These are phyloP conservation scores for Clunio marinus DNA, from an alignment of 2,888 invertebrate species.

Conservation along the genomic window DNA sequence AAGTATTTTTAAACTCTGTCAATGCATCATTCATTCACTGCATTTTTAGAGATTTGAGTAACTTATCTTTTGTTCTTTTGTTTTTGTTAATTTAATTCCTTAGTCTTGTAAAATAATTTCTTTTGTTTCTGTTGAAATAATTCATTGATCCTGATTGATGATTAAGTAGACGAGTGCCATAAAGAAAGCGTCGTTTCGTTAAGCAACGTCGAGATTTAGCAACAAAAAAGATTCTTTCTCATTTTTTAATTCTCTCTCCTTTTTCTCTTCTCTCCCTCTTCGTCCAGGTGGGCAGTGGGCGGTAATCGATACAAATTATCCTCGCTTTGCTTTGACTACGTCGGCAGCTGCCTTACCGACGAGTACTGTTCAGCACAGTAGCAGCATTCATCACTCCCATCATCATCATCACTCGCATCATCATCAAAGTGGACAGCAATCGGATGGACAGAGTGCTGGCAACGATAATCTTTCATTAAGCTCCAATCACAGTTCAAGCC, in stretches of 20 bases:
- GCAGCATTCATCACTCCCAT: slow-evolving; percentile 44
- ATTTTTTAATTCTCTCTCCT: slow-evolving; percentile 45
- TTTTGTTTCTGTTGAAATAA: too few relatives aligned
- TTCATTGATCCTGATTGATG: too few relatives aligned
- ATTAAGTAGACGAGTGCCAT: too few relatives aligned
- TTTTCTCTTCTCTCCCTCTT: slow-evolving; percentile 52
- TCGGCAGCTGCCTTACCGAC: slow-evolving; percentile 46
- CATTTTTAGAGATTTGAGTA: slow-evolving; percentile 38
- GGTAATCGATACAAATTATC: slow-evolving; percentile 76
- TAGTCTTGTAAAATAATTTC: neutral
- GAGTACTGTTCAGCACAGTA: slow-evolving; percentile 44
- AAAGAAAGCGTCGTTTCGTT: too few relatives aligned
- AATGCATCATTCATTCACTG: slow-evolving; percentile 30
- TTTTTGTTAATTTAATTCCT: neutral
- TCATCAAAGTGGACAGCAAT: slow-evolving; percentile 50
- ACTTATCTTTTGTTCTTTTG: slow-evolving; percentile 13
- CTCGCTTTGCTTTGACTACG: slow-evolving; percentile 67
- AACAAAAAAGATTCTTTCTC: slow-evolving; percentile 36
- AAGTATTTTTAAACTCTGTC: too few relatives aligned
- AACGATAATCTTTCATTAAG: slow-evolving; percentile 43
- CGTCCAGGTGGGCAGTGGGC: slow-evolving; percentile 82
- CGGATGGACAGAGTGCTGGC: slow-evolving; percentile 41
- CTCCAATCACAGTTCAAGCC: slow-evolving; percentile 40
- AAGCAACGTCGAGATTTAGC: too few relatives aligned
- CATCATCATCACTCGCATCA: slow-evolving; percentile 51